Evolutionary conservation across 2,113 vertebrate species (phyloP).

Genomic region (Nerophis lumbriciformis): DNA sequence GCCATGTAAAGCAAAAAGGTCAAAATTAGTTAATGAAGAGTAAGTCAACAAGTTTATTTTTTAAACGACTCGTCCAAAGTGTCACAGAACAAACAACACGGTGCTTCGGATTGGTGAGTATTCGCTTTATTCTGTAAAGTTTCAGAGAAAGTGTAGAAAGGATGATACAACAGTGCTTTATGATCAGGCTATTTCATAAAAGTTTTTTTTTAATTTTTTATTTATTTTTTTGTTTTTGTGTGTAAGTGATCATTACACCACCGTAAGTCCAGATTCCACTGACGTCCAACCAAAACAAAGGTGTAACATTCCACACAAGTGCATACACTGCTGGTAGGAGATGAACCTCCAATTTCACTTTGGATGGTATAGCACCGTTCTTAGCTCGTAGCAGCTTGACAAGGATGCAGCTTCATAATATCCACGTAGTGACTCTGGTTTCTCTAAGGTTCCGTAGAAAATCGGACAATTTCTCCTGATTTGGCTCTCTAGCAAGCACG

Average conservation of each 20-base stretch:
- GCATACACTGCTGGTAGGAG: constrained; percentile 76
- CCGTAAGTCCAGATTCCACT: constrained; percentile 73
- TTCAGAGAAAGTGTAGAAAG: constrained; percentile 74
- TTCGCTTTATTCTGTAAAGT: constrained; percentile 78
- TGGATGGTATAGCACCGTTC: constrained; percentile 74
- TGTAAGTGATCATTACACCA: constrained; percentile 72
- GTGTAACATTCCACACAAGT: constrained; percentile 75
- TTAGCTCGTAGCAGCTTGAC: constrained; percentile 70
- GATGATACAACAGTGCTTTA: constrained; percentile 75
- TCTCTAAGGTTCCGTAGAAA: constrained; percentile 55
- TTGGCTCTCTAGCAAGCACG: constrained; percentile 72
- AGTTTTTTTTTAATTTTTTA: constrained; percentile 48
- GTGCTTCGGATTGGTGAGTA: constrained; percentile 61
- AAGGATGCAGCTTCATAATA: constrained; percentile 70
- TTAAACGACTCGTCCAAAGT: too few relatives aligned
- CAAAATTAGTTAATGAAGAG: too few relatives aligned
- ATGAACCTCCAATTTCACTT: constrained; percentile 72
- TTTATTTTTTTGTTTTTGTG: constrained; percentile 43
- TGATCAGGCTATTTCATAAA: constrained; percentile 74
- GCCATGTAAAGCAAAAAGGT: too few relatives aligned
- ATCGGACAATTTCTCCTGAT: constrained; percentile 64
- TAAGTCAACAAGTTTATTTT: too few relatives aligned
- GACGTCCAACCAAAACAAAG: constrained; percentile 69
- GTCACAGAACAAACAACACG: constrained; percentile 18
- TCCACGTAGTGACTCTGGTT: constrained; percentile 65